A percentile compares a stretch with the other conserved stretches of the same genome.
These are phyloP conservation scores for Azorinus chamasolen DNA, from an alignment of 2,888 invertebrate genomes.

Conservation along the genomic window DNA sequence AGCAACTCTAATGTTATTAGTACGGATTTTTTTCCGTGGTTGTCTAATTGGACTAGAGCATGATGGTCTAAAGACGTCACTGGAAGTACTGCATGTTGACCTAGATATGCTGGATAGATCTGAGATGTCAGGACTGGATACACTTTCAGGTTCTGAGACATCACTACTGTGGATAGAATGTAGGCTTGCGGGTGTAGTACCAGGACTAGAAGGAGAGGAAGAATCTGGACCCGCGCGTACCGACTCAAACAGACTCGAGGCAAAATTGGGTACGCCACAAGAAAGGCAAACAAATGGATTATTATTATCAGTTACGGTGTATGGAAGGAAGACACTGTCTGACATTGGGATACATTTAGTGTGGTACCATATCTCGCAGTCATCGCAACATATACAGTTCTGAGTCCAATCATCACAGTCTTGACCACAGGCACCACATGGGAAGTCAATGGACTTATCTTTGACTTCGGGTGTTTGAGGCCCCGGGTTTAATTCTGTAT, in stretches of 20 bases:
- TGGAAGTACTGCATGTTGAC: background rate
- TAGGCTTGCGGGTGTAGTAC: background rate
- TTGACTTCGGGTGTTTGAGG: too few relatives aligned
- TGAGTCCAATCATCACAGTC: conserved; percentile 2
- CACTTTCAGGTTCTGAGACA: background rate
- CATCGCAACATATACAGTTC: conserved; percentile 4
- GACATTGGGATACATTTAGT: background rate
- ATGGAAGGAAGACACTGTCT: conserved; percentile 2
- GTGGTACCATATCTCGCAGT: conserved; percentile 1
- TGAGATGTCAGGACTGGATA: background rate
- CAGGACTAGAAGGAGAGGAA: background rate
- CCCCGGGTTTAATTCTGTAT: too few relatives aligned
- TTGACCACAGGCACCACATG: background rate
- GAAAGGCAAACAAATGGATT: background rate
- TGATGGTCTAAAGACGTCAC: background rate
- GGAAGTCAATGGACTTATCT: background rate
- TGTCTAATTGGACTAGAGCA: conserved; percentile 1
- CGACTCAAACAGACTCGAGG: too few relatives aligned
- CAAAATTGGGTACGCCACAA: background rate
- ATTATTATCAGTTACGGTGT: background rate
- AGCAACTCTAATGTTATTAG: conserved; percentile 1
- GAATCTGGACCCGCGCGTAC: too few relatives aligned
- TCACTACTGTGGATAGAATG: conserved; percentile 1
- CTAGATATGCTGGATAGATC: conserved; percentile 1
- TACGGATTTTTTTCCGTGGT: background rate